Conservation (phyloP, 2,888 invertebrate genomes). For the Blastobasis adustella region DNA sequence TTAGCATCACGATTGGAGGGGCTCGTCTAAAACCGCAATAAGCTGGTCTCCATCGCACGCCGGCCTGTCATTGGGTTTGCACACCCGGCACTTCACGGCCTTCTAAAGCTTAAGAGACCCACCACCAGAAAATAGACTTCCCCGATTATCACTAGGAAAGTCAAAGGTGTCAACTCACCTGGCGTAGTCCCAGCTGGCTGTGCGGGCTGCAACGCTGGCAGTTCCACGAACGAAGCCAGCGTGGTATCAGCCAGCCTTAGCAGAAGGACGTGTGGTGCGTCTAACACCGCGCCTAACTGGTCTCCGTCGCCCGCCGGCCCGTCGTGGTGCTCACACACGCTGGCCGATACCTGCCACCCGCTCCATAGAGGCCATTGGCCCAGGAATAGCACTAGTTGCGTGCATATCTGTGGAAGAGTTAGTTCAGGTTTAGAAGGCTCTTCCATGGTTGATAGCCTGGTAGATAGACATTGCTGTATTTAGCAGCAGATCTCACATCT, state of each 20-base stretch:
- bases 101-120: no score
- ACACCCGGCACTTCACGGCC: constrained; percentile 90
- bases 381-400: constrained; percentile 92
- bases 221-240: constrained; percentile 90
- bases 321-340: constrained; percentile 95
- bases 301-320: constrained; percentile 79
- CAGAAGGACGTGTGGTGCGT: constrained; percentile 88
- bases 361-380: constrained; percentile 97
- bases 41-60: constrained; percentile 83
- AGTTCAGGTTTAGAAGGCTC: no score
- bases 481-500: no score
- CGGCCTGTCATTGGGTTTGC: constrained; percentile 91
- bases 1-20: constrained; percentile 83
- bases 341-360: constrained; percentile 90
- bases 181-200: constrained; percentile 28
- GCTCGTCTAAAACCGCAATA: constrained; percentile 86
- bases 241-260: constrained; percentile 89
- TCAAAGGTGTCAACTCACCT: constrained; percentile 15
- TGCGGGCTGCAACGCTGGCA: constrained; percentile 86
- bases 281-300: constrained; percentile 86
- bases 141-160: no score
- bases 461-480: no score
- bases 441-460: no score
- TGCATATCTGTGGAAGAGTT: constrained; percentile 74
- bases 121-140: no score